Evolutionary conservation across 2,888 invertebrate genomes (phyloP), one percentile per base, ranked within the genome.

Genomic region (Coleophora flavipennella): DNA sequence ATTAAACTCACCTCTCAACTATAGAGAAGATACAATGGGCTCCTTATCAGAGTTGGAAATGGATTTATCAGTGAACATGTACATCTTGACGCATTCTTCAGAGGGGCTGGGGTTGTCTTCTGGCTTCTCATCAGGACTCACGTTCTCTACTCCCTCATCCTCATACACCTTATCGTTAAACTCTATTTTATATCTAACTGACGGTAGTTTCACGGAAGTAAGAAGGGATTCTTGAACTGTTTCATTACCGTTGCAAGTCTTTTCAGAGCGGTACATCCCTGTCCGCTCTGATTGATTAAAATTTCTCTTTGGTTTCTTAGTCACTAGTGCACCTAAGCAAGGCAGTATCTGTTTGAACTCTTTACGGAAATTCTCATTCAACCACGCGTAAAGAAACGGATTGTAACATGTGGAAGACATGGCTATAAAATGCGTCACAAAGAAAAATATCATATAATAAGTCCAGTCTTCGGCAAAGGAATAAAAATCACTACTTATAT

Each of bases 331-430:
- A 31, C 83, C 84, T 59, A 90, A 87, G 52, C 90, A 91, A 1
- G 90, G 90, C 37, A 91, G 68, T 36, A 92, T 91, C 68, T 90
- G 89, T 63, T 91, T 93, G 73, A 95, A 95, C 68, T 95, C 95
- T 64, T 95, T 95, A 36, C 95, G 88, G 69, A 96, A 96, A 77
- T 95, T 95, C 53, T 96, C 96, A 74, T 97, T 97, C 72, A 97
- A 88, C 96, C 96, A 97, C 12, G 96, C 96, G 78, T 97, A 97
- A 10, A 97, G 86, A 66, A 97, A 94, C 0, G 96, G 96, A 70
- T 97, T 97, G 86, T 97, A 97, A 70, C 95, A 95, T 1, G 94
- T 95, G 42, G 95, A 95, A 58, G 94, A 94, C 96, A 96, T 96
- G 29, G 96, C 96, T 49, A 95, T 88, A 43, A 94, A 90, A 67